Evolutionary conservation across 1,140 invertebrate genomes (phyloP).

Genomic region (Theocolax elegans): DNA sequence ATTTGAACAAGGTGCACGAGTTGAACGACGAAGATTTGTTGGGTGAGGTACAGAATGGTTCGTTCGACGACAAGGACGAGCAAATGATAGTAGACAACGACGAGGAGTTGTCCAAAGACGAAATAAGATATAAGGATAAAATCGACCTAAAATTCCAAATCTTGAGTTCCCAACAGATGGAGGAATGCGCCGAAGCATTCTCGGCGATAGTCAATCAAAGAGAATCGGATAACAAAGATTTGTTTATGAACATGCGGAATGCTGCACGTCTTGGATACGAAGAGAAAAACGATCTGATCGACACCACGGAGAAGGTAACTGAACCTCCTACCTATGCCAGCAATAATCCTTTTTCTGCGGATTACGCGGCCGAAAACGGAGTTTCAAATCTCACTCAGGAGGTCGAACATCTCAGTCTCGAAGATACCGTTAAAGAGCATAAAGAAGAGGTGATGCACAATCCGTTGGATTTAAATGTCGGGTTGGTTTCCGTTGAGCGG

Average conservation of each 20-base stretch:
- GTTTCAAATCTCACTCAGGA: neutral
- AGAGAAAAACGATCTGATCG: neutral
- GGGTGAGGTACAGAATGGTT: constrained; percentile 57
- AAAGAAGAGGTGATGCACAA: constrained; percentile 32
- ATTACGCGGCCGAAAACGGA: neutral
- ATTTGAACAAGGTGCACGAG: constrained; percentile 74
- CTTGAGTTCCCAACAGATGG: constrained; percentile 19
- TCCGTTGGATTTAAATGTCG: constrained; percentile 38
- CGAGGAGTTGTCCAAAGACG: neutral
- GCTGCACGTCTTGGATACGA: neutral
- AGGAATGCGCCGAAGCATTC: constrained; percentile 23
- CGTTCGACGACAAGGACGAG: constrained; percentile 30
- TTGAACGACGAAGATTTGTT: constrained; percentile 71
- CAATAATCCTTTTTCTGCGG: constrained; percentile 24
- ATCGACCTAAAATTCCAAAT: constrained; percentile 15
- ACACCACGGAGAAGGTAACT: neutral
- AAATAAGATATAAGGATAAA: neutral
- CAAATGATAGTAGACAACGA: constrained; percentile 21
- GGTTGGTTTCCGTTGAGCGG: constrained; percentile 10
- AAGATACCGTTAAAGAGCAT: neutral
- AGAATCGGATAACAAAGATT: constrained; percentile 29
- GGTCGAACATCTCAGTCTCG: neutral
- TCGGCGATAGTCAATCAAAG: constrained; percentile 18
- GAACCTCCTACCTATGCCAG: constrained; percentile 12
- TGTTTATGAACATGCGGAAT: constrained; percentile 34